Evolutionary conservation across 64 coral and sea anemone genomes (phyloP).

Genomic region (Anthopleura sola): DNA sequence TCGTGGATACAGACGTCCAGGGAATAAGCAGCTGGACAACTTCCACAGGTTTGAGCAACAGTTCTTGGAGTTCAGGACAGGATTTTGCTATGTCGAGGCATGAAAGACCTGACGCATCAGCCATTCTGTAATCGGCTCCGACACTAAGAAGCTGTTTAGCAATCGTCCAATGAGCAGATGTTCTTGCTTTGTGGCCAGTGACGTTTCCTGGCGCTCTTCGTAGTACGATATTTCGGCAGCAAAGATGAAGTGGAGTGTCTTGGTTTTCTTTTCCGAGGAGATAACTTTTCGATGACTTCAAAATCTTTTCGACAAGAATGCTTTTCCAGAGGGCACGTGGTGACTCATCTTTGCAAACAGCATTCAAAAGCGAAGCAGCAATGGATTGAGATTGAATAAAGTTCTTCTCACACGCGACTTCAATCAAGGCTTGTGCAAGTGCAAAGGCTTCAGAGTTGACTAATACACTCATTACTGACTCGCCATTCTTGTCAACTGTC

Average conservation of each 20-base stretch:
- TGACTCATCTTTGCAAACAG: too few relatives aligned
- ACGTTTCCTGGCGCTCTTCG: neutral
- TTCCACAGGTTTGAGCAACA: constrained; percentile 18
- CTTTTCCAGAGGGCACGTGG: too few relatives aligned
- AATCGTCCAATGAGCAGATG: neutral
- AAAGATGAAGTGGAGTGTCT: too few relatives aligned
- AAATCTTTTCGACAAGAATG: too few relatives aligned
- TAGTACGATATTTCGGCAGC: constrained; percentile 8
- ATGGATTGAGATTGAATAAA: neutral
- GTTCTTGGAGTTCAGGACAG: neutral
- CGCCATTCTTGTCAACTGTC: too few relatives aligned
- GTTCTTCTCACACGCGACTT: neutral
- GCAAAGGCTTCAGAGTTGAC: neutral
- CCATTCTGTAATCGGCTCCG: constrained; percentile 32
- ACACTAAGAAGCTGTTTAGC: neutral
- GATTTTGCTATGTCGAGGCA: too few relatives aligned
- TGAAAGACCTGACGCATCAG: too few relatives aligned
- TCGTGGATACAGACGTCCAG: constrained; percentile 43
- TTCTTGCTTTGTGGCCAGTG: neutral
- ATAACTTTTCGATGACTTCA: too few relatives aligned
- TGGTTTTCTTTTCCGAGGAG: too few relatives aligned
- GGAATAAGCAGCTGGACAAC: constrained; percentile 26
- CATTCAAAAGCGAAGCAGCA: neutral
- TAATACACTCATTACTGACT: too few relatives aligned
- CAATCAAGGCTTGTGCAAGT: neutral